Conservation (phyloP, 1,140 invertebrate genomes). For the Meloidogyne hapla region DNA sequence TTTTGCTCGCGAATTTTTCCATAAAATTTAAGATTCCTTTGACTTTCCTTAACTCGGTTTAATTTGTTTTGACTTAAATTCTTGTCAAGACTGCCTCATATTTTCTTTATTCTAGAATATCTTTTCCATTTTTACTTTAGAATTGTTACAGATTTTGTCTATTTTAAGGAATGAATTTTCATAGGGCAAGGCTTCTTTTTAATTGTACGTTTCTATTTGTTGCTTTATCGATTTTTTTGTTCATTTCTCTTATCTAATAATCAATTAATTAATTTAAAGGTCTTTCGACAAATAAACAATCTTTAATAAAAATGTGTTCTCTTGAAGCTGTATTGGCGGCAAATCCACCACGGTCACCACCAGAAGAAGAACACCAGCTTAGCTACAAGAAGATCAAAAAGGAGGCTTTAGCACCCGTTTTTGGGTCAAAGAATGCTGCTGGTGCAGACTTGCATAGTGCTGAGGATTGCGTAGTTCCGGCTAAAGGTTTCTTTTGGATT, state of each 20-base stretch:
- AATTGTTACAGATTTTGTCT: too few relatives aligned
- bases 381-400: neutral
- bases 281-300: neutral
- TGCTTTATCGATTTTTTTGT: neutral
- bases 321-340: too few relatives aligned
- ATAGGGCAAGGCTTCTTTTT: neutral
- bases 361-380: neutral
- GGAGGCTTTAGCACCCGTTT: conserved; percentile 69
- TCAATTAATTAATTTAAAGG: neutral
- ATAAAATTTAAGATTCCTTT: too few relatives aligned
- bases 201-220: neutral
- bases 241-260: too few relatives aligned
- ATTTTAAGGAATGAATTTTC: neutral
- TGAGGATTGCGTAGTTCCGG: conserved; percentile 78
- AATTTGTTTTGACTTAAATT: too few relatives aligned
- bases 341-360: too few relatives aligned
- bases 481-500: conserved; percentile 65
- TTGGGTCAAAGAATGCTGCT: conserved; percentile 80
- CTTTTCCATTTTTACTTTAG: too few relatives aligned
- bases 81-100: too few relatives aligned
- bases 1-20: too few relatives aligned
- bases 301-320: neutral
- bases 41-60: too few relatives aligned
- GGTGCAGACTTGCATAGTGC: conserved; percentile 90
- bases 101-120: too few relatives aligned